Conservation (phyloP, 2,113 vertebrate species). For the Gasterosteus aculeatus region DNA sequence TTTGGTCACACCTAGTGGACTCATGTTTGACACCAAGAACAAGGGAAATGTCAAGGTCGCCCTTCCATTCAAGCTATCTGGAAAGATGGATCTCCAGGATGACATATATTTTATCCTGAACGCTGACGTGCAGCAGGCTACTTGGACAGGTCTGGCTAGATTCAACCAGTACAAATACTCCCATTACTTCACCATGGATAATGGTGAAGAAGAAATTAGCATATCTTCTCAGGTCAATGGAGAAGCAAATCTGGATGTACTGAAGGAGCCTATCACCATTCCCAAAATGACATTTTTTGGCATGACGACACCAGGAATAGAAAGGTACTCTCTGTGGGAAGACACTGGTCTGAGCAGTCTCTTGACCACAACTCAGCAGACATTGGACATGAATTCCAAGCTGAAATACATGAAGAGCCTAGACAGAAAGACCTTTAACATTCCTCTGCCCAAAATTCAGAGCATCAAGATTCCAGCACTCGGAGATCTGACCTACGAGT, state of each 20-base stretch:
- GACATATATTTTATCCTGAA: slow-evolving; percentile 84
- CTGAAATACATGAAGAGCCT: slow-evolving; percentile 88
- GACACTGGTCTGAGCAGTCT: slow-evolving; percentile 82
- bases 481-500: slow-evolving; percentile 89
- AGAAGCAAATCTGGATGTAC: slow-evolving; percentile 88
- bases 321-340: slow-evolving; percentile 87
- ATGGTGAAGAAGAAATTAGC: slow-evolving; percentile 81
- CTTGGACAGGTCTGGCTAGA: slow-evolving; percentile 84
- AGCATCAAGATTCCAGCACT: slow-evolving; percentile 86
- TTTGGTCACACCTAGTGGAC: slow-evolving; percentile 78
- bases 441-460: slow-evolving; percentile 76
- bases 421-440: slow-evolving; percentile 80
- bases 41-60: slow-evolving; percentile 85
- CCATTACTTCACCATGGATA: slow-evolving; percentile 85
- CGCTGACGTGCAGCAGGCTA: slow-evolving; percentile 81
- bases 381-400: slow-evolving; percentile 87
- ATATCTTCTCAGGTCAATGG: slow-evolving; percentile 82
- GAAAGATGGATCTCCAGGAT: slow-evolving; percentile 89
- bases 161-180: slow-evolving; percentile 92
- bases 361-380: slow-evolving; percentile 87
- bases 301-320: slow-evolving; percentile 76
- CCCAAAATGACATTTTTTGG: slow-evolving; percentile 83
- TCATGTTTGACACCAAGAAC: slow-evolving; percentile 83
- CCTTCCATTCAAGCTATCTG: slow-evolving; percentile 85
- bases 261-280: slow-evolving; percentile 83